These are phyloP conservation scores for Mylabris sibirica DNA, from an alignment of 2,888 invertebrate genomes.

Conservation along the genomic window DNA sequence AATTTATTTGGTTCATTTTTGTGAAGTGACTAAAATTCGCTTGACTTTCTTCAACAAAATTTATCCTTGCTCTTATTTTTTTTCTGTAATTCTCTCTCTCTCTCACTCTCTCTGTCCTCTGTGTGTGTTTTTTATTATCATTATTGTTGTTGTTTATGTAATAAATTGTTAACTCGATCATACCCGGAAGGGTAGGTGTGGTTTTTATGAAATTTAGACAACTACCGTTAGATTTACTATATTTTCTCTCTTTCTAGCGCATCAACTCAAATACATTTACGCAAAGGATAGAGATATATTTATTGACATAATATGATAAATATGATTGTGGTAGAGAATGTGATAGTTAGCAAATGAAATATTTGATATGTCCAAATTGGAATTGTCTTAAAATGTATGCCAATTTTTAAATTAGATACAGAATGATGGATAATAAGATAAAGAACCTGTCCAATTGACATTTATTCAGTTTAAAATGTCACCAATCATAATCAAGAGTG, in stretches of 20 bases:
- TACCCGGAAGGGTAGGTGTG: conserved; percentile 4
- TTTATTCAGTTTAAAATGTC: no score
- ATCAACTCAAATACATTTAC: not conserved
- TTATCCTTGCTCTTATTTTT: not conserved
- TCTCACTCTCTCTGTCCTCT: not conserved
- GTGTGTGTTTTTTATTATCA: not conserved
- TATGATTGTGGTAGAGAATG: not conserved
- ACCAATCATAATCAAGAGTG: no score
- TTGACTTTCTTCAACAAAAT: not conserved
- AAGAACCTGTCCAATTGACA: no score
- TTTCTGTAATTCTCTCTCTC: not conserved
- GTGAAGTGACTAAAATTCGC: no score
- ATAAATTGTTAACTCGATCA: not conserved
- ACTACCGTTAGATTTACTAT: not conserved
- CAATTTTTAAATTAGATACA: no score
- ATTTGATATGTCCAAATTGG: not conserved
- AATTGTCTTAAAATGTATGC: no score
- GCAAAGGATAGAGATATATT: not conserved
- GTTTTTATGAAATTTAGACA: not conserved
- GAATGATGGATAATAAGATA: no score
- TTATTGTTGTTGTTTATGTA: not conserved
- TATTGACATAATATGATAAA: not conserved
- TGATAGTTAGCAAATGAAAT: no score
- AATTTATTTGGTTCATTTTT: not conserved
- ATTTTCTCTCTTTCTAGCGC: not conserved